These are phyloP conservation scores for Onychomys torridus DNA, from an alignment of 2,797 vertebrate genomes.

Conservation along the genomic window DNA sequence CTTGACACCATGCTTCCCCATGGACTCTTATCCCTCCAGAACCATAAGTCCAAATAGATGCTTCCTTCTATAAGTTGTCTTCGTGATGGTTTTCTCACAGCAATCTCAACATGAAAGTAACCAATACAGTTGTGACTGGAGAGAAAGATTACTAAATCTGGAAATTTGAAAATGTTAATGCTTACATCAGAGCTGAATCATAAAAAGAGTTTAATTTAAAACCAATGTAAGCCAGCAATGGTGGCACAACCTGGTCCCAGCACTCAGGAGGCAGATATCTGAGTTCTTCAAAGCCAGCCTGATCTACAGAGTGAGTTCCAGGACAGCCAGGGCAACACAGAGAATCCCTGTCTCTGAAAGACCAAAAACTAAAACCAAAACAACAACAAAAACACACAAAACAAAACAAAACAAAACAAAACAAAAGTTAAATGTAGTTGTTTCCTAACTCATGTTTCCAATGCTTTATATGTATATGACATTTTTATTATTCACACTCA, in stretches of 20 bases:
- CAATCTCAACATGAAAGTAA: not conserved
- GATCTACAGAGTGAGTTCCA: not conserved
- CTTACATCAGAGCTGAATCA: constrained; percentile 7
- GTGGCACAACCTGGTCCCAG: not conserved
- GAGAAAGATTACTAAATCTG: not conserved
- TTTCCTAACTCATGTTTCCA: not conserved
- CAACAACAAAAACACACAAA: not conserved
- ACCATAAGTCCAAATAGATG: not conserved
- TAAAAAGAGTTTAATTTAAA: not conserved
- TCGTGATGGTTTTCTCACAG: too few relatives aligned
- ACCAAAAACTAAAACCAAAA: not conserved
- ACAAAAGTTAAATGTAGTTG: not conserved
- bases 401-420: not conserved
- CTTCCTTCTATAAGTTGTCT: not conserved
- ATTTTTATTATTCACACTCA: not conserved
- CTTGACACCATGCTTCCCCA: not conserved
- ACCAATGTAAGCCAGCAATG: not conserved
- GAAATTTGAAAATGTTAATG: not conserved
- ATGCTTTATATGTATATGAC: not conserved
- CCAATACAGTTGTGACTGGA: not conserved
- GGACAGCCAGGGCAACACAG: not conserved
- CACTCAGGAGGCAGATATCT: not conserved
- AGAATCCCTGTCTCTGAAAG: not conserved
- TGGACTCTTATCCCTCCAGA: not conserved
- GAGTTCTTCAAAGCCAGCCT: not conserved